Evolutionary conservation across 2,888 invertebrate genomes (phyloP), one percentile per base, ranked within the genome.

Genomic region (Trissolcus japonicus): DNA sequence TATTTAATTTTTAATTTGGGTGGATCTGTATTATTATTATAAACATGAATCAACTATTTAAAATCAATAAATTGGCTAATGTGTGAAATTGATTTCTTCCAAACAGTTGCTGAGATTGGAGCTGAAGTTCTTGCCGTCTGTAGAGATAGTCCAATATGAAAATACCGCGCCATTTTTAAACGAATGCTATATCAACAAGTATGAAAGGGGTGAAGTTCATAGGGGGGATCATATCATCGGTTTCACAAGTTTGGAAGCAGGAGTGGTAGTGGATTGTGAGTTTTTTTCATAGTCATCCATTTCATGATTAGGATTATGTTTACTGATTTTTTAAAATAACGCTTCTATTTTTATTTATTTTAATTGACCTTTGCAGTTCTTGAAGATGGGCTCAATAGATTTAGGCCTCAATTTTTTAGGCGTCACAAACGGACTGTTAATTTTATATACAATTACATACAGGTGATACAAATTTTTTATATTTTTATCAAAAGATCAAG

Each of bases 161-260:
- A 35, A 51, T 19, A 90, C 90, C 85, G 89, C 90, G 69, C 87
- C 89, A 4, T 91, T 92, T 81, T 80, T 92, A 19, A 83, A 89
- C 6, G 87, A 89, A 60, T 86, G 88, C 13, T 88, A 91, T 0
- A 87, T 90, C 48, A 83, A 89, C 56, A 82, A 89, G 63, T 86
- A 91, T 25, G 76, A 79, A 4, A 80, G 83, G 41, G 91, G 92
- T 40, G 84, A 90, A 41, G 91, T 91, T 76, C 85, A 84, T 16
- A 90, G 90, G 83, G 90, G 91, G 0, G 91, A 92, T 0, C 90
- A 89, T 19, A 90, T 92, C 79, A 41, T 59, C 9, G 71, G 71
- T 19, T 71, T 71, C 17, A 71, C 71, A 16, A 71, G 71, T 57
- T 63, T 71, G 35, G 71, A 71, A 53, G 29, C 63, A 35, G 62